phyloP scores from a whole-genome alignment of 2,888 invertebrate species.

The Thysanoteuthis rhombus region DNA sequence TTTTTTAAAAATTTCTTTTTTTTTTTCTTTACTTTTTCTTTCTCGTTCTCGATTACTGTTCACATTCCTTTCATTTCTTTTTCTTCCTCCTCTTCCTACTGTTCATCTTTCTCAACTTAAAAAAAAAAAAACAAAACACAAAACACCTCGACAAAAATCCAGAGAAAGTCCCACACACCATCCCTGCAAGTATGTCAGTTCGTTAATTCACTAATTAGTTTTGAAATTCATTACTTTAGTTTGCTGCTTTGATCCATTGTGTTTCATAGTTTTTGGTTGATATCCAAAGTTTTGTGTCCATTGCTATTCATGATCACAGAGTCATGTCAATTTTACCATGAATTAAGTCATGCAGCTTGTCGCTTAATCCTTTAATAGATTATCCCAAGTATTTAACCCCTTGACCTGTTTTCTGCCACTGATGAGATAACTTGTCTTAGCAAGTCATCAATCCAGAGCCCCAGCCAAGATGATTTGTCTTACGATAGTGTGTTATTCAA shows the following conservation, averaged over 20 bases:
- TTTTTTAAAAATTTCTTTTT: not conserved
- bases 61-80: not conserved
- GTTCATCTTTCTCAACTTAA: not conserved
- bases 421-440: too few species aligned
- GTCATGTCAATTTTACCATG: not conserved
- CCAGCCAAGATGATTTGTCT: too few species aligned
- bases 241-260: not conserved
- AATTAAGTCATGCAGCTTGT: not conserved
- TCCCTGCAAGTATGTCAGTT: conserved; percentile 13
- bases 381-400: too few species aligned
- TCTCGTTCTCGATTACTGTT: not conserved
- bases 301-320: not conserved
- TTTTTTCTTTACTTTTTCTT: not conserved
- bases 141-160: conserved; percentile 15
- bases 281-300: not conserved
- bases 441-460: too few species aligned
- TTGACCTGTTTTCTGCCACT: too few species aligned
- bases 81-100: not conserved
- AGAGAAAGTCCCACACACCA: conserved; percentile 21
- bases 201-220: conserved; percentile 12
- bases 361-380: too few species aligned
- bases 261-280: not conserved
- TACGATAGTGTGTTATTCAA: too few species aligned
- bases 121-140: not conserved
- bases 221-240: not conserved